Evolutionary conservation across 2,797 vertebrate species (phyloP), one percentile per base, ranked within the genome.

Genomic region (Luscinia megarhynchos): DNA sequence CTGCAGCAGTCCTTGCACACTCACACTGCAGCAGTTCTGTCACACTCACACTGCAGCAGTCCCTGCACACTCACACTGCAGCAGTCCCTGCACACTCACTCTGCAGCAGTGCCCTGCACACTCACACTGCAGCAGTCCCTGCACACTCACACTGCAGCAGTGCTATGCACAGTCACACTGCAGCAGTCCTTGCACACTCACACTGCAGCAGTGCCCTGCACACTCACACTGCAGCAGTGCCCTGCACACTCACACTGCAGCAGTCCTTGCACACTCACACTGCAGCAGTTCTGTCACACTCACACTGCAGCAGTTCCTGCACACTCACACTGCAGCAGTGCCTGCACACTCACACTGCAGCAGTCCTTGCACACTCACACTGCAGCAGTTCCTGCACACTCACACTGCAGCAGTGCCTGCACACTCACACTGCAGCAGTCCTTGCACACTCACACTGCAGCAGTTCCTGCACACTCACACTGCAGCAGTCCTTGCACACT

Each of bases 71-170:
- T 36, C 23, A 36, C 30, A 21, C 41, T 16, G 29, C 36, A 38
- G 15, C 34, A 68, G 18, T 51, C 43, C 40, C 7, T 41, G 40
- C 40, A 41, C 40, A 41, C 40, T 16, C 40, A 41, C 41, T 18
- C 38, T 45, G 11, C 16, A 34, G 30, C 22, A 16, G 5, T 30
- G 9, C 30, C 48, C 0, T 53, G 36, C 12, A 41, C 8, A 2
- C 16, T 24, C 36, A 41, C 22, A 2, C 12, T 27, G 17, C 61
- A 63, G 46, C 0, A 0, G 26, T 8, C 18, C 22, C 32, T 38
- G 22, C 45, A n/a, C 54, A 13, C 72, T 34, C 34, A 58, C 50
- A 51, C 27, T 45, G 11, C 16, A 34, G 30, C 22, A 16, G 5
- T 30, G 13, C 30, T 12, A 9, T 38, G 22, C 45, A n/a, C 54